These are phyloP conservation scores for Calliopsis andreniformis DNA, from an alignment of 1,140 invertebrate species.

Conservation along the genomic window DNA sequence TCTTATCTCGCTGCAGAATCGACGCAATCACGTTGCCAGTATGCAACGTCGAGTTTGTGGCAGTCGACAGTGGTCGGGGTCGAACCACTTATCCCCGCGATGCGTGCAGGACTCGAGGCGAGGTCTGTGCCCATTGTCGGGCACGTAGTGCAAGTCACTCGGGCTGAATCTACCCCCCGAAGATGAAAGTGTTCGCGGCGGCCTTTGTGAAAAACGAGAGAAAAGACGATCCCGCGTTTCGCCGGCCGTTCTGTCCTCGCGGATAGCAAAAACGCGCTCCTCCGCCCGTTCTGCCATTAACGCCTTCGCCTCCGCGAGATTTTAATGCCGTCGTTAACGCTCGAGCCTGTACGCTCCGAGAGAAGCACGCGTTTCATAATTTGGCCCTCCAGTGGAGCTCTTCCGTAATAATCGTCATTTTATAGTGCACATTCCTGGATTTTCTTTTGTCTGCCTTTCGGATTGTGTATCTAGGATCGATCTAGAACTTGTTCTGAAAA, in stretches of 20 bases:
- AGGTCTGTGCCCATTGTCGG: neutral
- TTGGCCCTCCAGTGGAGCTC: too few relatives aligned
- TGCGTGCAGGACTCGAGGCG: neutral
- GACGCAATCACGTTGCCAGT: slow-evolving; percentile 8
- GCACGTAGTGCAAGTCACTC: neutral
- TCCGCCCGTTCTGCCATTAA: neutral
- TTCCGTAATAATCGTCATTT: too few relatives aligned
- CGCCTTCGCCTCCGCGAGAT: slow-evolving; percentile 1
- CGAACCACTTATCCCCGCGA: neutral
- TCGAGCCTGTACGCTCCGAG: neutral
- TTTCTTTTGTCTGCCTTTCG: too few relatives aligned
- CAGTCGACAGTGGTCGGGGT: neutral
- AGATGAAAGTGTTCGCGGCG: neutral
- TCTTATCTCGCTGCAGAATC: slow-evolving; percentile 20
- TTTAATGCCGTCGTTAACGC: neutral
- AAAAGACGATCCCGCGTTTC: neutral
- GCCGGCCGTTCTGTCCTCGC: too few relatives aligned
- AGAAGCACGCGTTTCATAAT: too few relatives aligned
- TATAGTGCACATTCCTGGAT: too few relatives aligned
- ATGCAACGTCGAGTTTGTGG: neutral
- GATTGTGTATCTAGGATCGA: too few relatives aligned
- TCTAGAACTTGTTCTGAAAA: too few relatives aligned
- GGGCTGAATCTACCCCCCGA: neutral
- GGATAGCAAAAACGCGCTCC: neutral
- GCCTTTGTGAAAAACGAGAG: neutral